Base-by-base conservation (phyloP, 2,113 vertebrate genomes). In the Chroicocephalus ridibundus region DNA sequence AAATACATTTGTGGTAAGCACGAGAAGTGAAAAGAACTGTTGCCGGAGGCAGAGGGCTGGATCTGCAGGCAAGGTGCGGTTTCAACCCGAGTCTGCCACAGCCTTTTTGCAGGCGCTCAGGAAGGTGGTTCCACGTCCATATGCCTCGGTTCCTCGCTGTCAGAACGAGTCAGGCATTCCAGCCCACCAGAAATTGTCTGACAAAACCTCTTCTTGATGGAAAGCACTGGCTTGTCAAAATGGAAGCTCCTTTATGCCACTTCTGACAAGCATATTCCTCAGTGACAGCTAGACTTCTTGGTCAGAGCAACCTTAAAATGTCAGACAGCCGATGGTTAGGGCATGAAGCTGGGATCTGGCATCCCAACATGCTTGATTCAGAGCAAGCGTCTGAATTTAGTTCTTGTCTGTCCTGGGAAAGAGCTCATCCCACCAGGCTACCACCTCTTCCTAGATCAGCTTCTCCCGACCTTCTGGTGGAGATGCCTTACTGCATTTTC, bases 71-170 rank as follows among this genome's bases (percentile, higher is more conserved):
- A 19, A 36, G 38, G 64, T 1, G 0, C 24, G 29, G 4, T 36
- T 93, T 83, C 60, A 44, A 8, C 25, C 76, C 22, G 54, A 44
- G 66, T 6, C 58, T 90, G 78, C 57, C 66, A 34, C 58, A 38
- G 40, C 10, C 29, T 64, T 36, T 82, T 66, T 40, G 18, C 44
- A 26, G 0, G 0, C 2, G 0, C 60, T 55, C 0, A 0, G 24
- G 36, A 89, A 24, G 2, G 44, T 58, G 65, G 32, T 61, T 89
- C 75, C 44, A 61, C 5, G 1, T 75, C 86, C 82, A 49, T 52
- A 54, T 82, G 82, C 79, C 66, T 85, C 6, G 5, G 36, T 19
- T 91, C 84, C 79, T 94, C 2, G 4, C 62, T 91, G 90, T 85
- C 94, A 85, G 75, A 52, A 19, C 0, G 0, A 91, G 82, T 47